Evolutionary conservation across 2,113 vertebrate genomes (phyloP), one percentile per base, ranked within the genome.

Genomic region (Rhynchomys soricoides): DNA sequence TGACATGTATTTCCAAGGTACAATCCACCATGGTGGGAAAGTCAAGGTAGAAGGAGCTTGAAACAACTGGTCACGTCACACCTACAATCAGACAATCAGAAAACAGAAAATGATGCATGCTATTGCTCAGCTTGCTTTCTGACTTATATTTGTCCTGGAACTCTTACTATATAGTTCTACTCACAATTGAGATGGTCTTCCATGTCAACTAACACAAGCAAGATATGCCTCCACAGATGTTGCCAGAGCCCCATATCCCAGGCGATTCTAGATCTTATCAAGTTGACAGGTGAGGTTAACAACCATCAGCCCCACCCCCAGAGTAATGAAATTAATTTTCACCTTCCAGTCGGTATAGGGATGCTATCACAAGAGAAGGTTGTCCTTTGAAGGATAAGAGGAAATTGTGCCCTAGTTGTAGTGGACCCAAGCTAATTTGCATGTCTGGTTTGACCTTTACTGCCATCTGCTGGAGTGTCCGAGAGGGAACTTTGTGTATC

Each of bases 381-480:
- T 45, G 48, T 81, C 40, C 62, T 64, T n/a, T 8, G 37, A 68
- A 94, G 71, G 74, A 37, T 21, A 66, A n/a, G 0, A n/a, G 66
- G 57, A 40, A 40, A 2, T 21, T 15, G 21, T 68, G 43, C 24
- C 66, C 29, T 7, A 13, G 48, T 22, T 50, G 45, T 40, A 0
- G 10, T 17, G 52, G 83, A 50, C 45, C 50, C 11, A 13, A 55
- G 40, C 15, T 78, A 7, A 73, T 91, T 37, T 62, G 29, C 55
- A 34, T 37, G 26, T 13, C 90, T 64, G 43, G 45, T 95, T 92
- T 87, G 70, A 40, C 73, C 66, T 73, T 86, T 62, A 90, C 70
- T 48, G 94, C 95, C 94, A 77, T 26, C 92, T 92, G 68, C 86
- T 94, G 95, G 96, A 73, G 29, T 29, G 48, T 59, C 62, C 1